Evolutionary conservation across 2,797 vertebrate genomes (phyloP), one percentile per base, ranked within the genome.

Genomic region (Passerculus sandwichensis): DNA sequence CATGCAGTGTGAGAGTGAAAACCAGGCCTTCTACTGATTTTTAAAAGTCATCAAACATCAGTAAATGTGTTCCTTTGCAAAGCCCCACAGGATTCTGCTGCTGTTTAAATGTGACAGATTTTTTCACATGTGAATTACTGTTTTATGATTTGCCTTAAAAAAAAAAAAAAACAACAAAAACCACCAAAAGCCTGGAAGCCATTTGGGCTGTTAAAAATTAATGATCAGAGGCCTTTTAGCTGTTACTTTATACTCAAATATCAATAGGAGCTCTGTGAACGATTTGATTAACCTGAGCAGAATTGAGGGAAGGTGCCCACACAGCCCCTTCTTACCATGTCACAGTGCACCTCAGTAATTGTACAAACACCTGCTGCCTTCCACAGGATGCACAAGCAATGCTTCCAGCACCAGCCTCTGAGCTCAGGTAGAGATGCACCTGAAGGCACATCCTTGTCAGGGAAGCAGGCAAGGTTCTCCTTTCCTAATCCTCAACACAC

Each of bases 171-270:
- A 23, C 45, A 7, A 7, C 11, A 13, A n/a, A n/a, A 22, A 18
- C 16, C 73, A 72, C 11, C 51, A 70, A 67, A 90, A 75, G 54
- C 19, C 76, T 76, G 21, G 32, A 84, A 91, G 53, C 15, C 51
- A 82, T 71, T 93, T 84, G 51, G 17, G n/a, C 59, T 88, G 62
- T 66, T 92, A 88, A 89, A 91, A 95, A 85, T 85, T 83, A 75
- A 83, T 9, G 14, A 87, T 29, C 11, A 20, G 40, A 74, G 40
- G 44, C 26, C 59, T 78, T 93, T 84, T 61, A 89, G 72, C 40
- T 85, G n/a, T 60, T 44, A 69, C 38, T 62, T 88, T 27, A 44
- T 16, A 69, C 29, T 51, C 29, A 42, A 42, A 38, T 72, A 91
- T 61, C 75, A 88, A 69, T 15, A 88, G 65, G 57, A 83, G 20